These are phyloP conservation scores for Dryobota labecula DNA, from an alignment of 2,888 invertebrate species.

Conservation along the genomic window DNA sequence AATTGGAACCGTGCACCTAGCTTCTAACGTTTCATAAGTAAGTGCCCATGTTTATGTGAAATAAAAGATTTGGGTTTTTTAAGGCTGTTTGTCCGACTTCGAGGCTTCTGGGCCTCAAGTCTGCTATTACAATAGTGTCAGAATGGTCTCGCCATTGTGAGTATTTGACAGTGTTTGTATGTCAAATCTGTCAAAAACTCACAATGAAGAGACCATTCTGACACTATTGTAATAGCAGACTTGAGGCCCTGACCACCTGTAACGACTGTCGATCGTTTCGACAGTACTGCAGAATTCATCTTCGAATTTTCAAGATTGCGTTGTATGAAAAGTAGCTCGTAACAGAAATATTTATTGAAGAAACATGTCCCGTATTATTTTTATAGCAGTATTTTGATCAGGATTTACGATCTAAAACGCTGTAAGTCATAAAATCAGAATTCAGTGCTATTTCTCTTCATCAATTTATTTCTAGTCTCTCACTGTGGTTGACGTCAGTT, in stretches of 20 bases:
- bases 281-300: not conserved
- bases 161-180: too few species aligned
- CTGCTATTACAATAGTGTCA: too few species aligned
- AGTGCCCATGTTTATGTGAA: too few species aligned
- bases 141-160: too few species aligned
- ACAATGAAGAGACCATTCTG: too few species aligned
- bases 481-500: constrained; percentile 17
- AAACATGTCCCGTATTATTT: constrained; percentile 9
- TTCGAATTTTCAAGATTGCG: not conserved
- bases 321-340: not conserved
- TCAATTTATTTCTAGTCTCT: constrained; percentile 27
- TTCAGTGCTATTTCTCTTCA: not conserved
- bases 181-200: too few species aligned
- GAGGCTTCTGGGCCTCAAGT: too few species aligned
- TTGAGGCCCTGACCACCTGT: not conserved
- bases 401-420: constrained; percentile 19
- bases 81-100: too few species aligned
- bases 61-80: too few species aligned
- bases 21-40: too few species aligned
- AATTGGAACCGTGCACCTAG: too few species aligned
- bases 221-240: too few species aligned
- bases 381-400: constrained; percentile 30
- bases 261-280: not conserved
- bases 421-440: constrained; percentile 39
- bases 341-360: constrained; percentile 6